Evolutionary conservation across 2,113 vertebrate species (phyloP).

Genomic region (Athene cunicularia): DNA sequence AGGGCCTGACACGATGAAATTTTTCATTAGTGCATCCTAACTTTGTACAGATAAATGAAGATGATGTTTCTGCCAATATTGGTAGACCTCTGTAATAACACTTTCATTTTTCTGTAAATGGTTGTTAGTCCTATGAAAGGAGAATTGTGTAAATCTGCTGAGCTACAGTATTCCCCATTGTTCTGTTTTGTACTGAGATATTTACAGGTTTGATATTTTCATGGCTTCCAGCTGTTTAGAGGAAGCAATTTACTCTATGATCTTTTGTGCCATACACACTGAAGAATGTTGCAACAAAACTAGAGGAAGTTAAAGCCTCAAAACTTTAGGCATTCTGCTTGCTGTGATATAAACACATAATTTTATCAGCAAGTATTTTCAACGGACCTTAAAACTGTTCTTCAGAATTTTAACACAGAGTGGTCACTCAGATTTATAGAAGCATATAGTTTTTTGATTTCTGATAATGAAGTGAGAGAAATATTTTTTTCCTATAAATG

Average conservation of each 20-base stretch:
- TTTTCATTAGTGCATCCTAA: background rate
- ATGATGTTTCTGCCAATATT: background rate
- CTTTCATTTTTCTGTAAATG: background rate
- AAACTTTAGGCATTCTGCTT: background rate
- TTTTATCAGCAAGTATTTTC: background rate
- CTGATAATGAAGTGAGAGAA: background rate
- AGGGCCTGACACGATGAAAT: background rate
- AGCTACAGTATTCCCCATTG: background rate
- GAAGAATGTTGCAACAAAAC: background rate
- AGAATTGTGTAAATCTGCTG: background rate
- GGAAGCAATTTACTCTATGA: background rate
- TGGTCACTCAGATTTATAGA: background rate
- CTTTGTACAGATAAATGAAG: background rate
- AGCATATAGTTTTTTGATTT: background rate
- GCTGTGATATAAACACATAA: background rate
- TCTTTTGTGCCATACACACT: background rate
- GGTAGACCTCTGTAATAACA: background rate
- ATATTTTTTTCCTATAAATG: background rate
- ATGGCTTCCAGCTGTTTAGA: background rate
- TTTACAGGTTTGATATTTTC: background rate
- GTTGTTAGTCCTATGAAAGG: background rate
- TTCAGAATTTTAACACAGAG: background rate
- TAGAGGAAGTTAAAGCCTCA: background rate
- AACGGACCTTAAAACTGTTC: background rate
- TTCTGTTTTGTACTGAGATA: background rate